Evolutionary conservation across 2,797 vertebrate species (phyloP).

Genomic region (Anisognathus igniventris): DNA sequence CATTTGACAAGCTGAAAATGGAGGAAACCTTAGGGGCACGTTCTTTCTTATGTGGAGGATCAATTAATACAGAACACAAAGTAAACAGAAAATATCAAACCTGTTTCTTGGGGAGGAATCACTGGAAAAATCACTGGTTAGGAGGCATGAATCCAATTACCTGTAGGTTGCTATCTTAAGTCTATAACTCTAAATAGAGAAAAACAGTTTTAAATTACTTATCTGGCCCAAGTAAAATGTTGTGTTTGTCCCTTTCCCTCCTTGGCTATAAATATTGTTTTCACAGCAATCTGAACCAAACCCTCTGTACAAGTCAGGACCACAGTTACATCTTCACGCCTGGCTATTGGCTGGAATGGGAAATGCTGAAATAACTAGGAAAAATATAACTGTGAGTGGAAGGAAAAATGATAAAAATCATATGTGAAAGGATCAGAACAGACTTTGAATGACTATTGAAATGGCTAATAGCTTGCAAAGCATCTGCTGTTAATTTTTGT

Average conservation of each 20-base stretch:
- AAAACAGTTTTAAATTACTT: neutral
- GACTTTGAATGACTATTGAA: neutral
- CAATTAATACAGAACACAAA: neutral
- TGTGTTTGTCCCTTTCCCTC: neutral
- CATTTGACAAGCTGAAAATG: constrained; percentile 18
- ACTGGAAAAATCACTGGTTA: neutral
- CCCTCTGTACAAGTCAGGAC: neutral
- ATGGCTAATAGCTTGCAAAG: neutral
- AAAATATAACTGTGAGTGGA: neutral
- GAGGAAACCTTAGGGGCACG: neutral
- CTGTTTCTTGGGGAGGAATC: neutral
- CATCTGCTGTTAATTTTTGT: constrained; percentile 7
- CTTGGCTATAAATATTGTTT: neutral
- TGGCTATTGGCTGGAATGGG: neutral
- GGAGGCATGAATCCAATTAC: neutral
- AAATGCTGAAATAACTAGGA: neutral
- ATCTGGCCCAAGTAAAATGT: neutral
- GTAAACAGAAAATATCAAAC: neutral
- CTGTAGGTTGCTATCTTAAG: neutral
- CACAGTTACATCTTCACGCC: neutral
- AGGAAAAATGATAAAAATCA: neutral
- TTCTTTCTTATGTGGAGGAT: neutral
- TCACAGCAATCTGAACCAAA: neutral
- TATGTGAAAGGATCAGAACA: neutral
- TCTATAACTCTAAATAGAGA: neutral